Base-by-base conservation (phyloP, 2,797 vertebrate genomes). In the Enteromius unitaeniatus region DNA sequence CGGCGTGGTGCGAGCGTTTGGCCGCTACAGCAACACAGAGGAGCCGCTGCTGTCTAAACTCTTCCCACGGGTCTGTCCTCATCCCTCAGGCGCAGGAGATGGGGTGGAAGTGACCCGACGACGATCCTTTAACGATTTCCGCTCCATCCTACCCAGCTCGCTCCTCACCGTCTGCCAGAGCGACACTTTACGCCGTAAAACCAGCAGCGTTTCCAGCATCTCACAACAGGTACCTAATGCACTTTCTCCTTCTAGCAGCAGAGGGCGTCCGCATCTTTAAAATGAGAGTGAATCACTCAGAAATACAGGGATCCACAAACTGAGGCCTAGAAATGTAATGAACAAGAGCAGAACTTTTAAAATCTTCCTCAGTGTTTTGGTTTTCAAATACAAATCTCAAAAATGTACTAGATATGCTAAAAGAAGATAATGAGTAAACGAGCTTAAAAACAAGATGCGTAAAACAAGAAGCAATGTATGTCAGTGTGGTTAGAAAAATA, bases 81-180 rank as follows among this genome's bases (percentile, higher is more conserved):
- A 96, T 31, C 89, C 94, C 21, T 87, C 92, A 73, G 88, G 93
- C 1, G 85, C 92, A 10, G 89, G 92, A 0, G 96, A 97, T 3
- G 96, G 98, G 8, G 81, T 91, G 0, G 98, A 99, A 26, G 93
- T 94, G 0, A 88, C 93, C 6, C 95, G 96, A 3, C 93, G 97
- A 0, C 95, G 97, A 21, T 99, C 98, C 55, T 99, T 99, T 89
- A 99, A 97, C 8, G 98, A 99, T 88, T 99, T 99, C 90, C 95
- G 98, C 80, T 98, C 98, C 74, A 99, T 99, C 93, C 92, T 99
- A 81, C 98, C 98, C 10, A 97, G 96, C 93, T 97, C 97, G 6
- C 87, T 99, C 60, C 95, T 99, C 62, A 94, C 95, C 0, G 97
- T 95, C 83, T 99, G 95, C 88, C 97, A 97, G 91, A 95, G 95